A percentile compares a stretch with the other conserved stretches of the same genome.
phyloP scores from a whole-genome alignment of 2,888 invertebrate species.

The Folsomia candida region DNA sequence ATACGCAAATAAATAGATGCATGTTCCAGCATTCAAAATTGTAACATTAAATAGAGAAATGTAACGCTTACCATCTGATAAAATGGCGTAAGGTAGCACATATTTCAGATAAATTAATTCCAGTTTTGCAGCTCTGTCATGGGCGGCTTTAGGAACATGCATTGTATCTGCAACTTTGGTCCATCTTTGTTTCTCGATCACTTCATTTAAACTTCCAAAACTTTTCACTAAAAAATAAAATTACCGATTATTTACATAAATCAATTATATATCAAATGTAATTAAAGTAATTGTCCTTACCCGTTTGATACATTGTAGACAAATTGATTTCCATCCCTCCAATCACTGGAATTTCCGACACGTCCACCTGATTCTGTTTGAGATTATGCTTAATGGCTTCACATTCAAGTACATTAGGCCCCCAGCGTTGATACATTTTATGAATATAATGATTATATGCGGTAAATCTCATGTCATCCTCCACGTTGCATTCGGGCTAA shows the following conservation, averaged over 20 bases:
- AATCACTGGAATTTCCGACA: slow-evolving; percentile 56
- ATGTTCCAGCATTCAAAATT: not conserved
- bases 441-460: slow-evolving; percentile 87
- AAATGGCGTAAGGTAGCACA: slow-evolving; percentile 80
- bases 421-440: slow-evolving; percentile 83
- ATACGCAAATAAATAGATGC: not conserved
- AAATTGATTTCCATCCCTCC: slow-evolving; percentile 89
- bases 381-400: slow-evolving; percentile 66
- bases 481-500: slow-evolving; percentile 74
- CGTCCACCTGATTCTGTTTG: slow-evolving; percentile 38
- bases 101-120: slow-evolving; percentile 89
- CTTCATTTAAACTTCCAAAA: slow-evolving; percentile 79
- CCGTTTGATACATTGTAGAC: slow-evolving; percentile 76
- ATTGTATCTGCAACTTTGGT: slow-evolving; percentile 81
- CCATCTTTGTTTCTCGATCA: slow-evolving; percentile 87
- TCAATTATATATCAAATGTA: no score
- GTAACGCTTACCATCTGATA: slow-evolving; percentile 65
- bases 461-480: slow-evolving; percentile 81
- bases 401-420: slow-evolving; percentile 78
- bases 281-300: no score
- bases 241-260: no score
- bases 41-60: not conserved
- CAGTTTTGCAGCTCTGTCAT: slow-evolving; percentile 75
- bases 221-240: no score
- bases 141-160: slow-evolving; percentile 75